Conservation (phyloP, 2,888 invertebrate genomes). For the Drosophila rellima region DNA sequence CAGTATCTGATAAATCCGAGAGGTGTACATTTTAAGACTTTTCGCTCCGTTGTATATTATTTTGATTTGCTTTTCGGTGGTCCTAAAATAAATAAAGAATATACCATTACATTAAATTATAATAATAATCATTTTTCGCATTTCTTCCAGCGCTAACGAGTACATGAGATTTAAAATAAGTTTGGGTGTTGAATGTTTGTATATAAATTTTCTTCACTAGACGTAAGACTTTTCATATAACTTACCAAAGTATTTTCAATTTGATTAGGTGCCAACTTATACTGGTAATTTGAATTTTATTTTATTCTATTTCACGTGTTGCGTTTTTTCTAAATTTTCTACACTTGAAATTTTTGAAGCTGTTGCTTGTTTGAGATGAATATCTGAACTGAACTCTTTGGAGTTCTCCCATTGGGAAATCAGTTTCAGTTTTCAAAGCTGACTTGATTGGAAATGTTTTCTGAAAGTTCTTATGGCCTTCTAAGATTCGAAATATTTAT, state of each 20-base stretch:
- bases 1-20: not conserved
- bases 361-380: conserved; percentile 2
- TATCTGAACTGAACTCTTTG: conserved; percentile 8
- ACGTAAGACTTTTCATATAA: too few relatives aligned
- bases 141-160: too few relatives aligned
- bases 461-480: not conserved
- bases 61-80: not conserved
- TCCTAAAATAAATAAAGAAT: not conserved
- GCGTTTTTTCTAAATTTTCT: not conserved
- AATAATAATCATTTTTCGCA: not conserved
- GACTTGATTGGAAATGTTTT: not conserved
- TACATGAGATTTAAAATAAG: too few relatives aligned
- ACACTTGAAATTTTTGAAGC: conserved; percentile 6
- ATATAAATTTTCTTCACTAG: too few relatives aligned
- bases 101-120: not conserved
- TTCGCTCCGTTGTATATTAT: not conserved
- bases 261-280: too few relatives aligned
- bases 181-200: not conserved
- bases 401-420: not conserved
- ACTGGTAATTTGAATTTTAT: not conserved
- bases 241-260: not conserved
- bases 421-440: not conserved
- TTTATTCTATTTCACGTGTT: not conserved
- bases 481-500: too few relatives aligned
- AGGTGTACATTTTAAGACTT: not conserved